Percentiles rank a stretch among this genome's conserved stretches.
Conservation (phyloP, 2,888 invertebrate genomes). For the Callinectes sapidus region DNA sequence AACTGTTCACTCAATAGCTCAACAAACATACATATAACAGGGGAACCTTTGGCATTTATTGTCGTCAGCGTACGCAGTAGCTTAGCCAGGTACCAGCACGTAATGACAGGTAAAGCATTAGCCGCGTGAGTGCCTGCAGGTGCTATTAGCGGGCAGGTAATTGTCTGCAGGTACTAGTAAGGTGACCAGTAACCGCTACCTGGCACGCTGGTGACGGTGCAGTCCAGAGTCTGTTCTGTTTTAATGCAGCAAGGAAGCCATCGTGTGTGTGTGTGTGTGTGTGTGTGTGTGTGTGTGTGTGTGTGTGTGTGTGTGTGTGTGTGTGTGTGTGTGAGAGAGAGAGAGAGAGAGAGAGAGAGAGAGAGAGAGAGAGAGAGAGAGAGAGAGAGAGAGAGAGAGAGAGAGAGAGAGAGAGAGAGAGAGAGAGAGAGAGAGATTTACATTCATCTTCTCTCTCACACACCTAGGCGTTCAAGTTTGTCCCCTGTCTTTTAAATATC, state of each 20-base stretch:
- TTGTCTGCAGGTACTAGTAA: conserved; percentile 3
- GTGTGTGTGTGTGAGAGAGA: neutral
- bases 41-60: neutral
- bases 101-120: neutral
- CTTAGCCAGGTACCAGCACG: neutral
- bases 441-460: neutral
- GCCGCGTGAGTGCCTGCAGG: conserved; percentile 20
- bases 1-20: neutral
- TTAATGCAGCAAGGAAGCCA: neutral
- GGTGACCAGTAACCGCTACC: conserved; percentile 21
- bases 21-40: neutral
- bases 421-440: neutral
- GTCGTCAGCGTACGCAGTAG: neutral
- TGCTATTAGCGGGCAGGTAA: neutral
- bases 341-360: neutral
- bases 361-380: neutral
- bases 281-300: conserved; percentile 1
- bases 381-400: neutral
- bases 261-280: neutral
- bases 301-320: conserved; percentile 1
- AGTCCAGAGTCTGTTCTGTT: neutral
- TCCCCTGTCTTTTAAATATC: neutral
- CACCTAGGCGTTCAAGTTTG: neutral
- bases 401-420: neutral
- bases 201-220: neutral